Base-by-base conservation (phyloP, 2,113 vertebrate species). In the Malurus alboscapulatus region DNA sequence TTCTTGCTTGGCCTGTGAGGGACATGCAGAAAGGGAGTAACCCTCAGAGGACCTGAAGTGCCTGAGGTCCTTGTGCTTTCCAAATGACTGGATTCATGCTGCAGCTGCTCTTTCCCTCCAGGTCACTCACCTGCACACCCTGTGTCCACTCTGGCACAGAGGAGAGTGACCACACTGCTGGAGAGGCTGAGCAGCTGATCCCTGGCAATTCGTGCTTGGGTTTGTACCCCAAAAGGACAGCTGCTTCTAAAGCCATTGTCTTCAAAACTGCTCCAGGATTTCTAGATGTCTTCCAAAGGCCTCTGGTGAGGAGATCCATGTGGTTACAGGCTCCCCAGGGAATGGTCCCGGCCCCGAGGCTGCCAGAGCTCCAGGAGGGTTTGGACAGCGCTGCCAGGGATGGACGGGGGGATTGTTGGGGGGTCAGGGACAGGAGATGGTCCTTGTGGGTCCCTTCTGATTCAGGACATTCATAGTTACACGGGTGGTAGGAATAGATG, bases 61-160 rank as follows among this genome's bases (percentile, higher is more conserved):
- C n/a, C 59, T 58, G 38, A 77, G 63, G 54, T 44, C 26, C 4
- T 30, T 14, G 5, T 53, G 30, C 5, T 68, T 85, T 90, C 66
- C 7, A 1, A 0, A 0, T 42, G 26, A 6, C 17, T 69, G 42
- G 44, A 74, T 91, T 77, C 34, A 6, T 25, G 15, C n/a, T 40
- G 21, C 8, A 62, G 45, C 34, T 50, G 17, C 4, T 14, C 15
- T 17, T 87, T 61, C 10, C 24, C 19, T 80, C 20, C 8, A 18
- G 29, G 47, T 30, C 32, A 25, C 14, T 17, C 13, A 9, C 2
- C 0, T 44, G 9, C 17, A 22, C 0, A 1, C 2, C 61, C 17
- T 19, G 3, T 47, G 25, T 30, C 27, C 25, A 32, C 14, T 21
- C 34, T 34, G n/a, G 18, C 17, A 13, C 21, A 14, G 2, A 3